A percentile compares a stretch with the other conserved stretches of the same genome.
phyloP scores from a whole-genome alignment of 2,888 invertebrate genomes.

The Linyphia triangularis region DNA sequence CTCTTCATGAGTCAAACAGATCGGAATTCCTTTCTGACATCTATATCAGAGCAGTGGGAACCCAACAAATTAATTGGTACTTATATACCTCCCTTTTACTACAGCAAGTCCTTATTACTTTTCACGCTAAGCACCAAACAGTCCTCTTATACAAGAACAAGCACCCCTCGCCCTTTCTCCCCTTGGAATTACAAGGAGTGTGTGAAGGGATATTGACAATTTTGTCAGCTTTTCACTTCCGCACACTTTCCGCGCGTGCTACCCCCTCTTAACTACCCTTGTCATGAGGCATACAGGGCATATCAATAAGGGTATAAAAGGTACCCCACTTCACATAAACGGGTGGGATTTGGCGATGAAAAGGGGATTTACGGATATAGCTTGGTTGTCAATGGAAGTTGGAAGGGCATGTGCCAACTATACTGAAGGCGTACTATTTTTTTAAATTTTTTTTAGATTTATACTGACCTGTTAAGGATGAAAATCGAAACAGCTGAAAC shows the following conservation, averaged over 20 bases:
- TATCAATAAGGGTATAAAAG: not conserved
- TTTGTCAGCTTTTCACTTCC: not conserved
- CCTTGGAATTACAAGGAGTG: not conserved
- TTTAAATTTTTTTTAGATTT: no score
- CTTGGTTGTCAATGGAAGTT: not conserved
- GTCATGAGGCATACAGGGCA: not conserved
- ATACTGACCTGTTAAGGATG: no score
- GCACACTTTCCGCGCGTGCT: conserved; percentile 8
- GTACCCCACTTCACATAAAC: not conserved
- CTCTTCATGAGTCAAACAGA: not conserved
- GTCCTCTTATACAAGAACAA: not conserved
- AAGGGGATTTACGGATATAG: not conserved
- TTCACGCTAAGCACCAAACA: not conserved
- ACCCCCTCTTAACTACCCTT: not conserved
- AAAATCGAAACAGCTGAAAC: no score
- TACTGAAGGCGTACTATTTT: no score
- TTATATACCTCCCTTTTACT: not conserved
- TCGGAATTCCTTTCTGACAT: not conserved
- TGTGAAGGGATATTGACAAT: not conserved
- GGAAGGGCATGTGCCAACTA: no score
- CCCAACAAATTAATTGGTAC: not conserved
- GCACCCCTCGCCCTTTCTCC: not conserved
- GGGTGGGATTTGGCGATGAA: not conserved
- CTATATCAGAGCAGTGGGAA: not conserved
- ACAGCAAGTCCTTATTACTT: no score